Evolutionary conservation across 2,888 invertebrate species (phyloP).

Genomic region (Anthoptus insignis): DNA sequence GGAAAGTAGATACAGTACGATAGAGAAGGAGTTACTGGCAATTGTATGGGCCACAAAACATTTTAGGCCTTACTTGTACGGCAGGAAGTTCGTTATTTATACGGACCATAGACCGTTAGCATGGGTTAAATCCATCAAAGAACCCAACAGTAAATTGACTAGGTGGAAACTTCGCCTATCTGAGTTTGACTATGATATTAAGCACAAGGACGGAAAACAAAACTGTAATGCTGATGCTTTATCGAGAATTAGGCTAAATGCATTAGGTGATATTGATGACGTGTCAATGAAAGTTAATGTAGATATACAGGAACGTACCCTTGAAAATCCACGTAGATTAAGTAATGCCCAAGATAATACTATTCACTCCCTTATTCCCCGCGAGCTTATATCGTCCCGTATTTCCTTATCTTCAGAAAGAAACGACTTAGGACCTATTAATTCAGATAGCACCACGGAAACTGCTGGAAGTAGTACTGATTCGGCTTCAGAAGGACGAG

Average conservation of each 20-base stretch:
- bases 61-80: conserved; percentile 57
- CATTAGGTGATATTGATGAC: background rate
- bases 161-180: background rate
- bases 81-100: conserved; percentile 49
- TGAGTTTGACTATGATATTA: conserved; percentile 18
- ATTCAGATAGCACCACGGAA: background rate
- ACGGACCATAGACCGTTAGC: conserved; percentile 14
- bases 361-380: background rate
- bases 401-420: background rate
- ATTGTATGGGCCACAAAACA: conserved; percentile 45
- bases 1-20: conserved; percentile 33
- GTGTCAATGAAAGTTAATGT: background rate
- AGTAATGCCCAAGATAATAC: background rate
- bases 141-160: conserved; percentile 2
- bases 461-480: conserved; percentile 8
- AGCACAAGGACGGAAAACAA: conserved; percentile 28
- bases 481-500: background rate
- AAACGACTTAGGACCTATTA: background rate
- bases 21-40: conserved; percentile 41
- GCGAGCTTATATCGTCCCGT: background rate
- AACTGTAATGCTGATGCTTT: conserved; percentile 40
- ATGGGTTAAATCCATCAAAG: too few species aligned
- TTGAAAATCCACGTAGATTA: background rate
- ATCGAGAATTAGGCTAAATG: background rate
- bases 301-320: conserved; percentile 20